Percentiles rank a stretch among this genome's conserved stretches.
Conservation (phyloP, 2,888 invertebrate species). For the Drosophila testacea region DNA sequence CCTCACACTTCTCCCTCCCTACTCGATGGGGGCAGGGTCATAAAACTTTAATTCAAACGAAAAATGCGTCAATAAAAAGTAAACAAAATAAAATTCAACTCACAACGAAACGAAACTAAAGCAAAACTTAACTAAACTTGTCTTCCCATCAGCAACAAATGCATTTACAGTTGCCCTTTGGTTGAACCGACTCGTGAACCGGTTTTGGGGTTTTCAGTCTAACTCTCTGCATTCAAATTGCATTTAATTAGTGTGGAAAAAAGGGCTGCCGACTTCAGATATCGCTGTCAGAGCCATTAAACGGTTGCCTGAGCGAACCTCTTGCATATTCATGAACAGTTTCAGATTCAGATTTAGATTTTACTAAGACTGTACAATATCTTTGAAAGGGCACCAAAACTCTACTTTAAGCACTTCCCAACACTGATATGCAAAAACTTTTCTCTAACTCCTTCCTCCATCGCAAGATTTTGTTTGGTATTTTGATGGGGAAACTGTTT, state of each 20-base stretch:
- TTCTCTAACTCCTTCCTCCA: not conserved
- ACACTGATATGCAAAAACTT: conserved; percentile 68
- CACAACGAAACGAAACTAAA: not conserved
- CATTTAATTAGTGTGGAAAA: conserved; percentile 65
- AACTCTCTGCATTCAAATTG: conserved; percentile 53
- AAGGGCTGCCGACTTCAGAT: conserved; percentile 43
- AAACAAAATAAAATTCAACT: conserved; percentile 43
- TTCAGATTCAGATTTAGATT: conserved; percentile 20
- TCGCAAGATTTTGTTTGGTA: conserved; percentile 18
- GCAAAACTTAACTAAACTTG: conserved; percentile 38
- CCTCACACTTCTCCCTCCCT: conserved; percentile 44
- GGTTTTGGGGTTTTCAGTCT: conserved; percentile 53
- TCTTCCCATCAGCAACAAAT: conserved; percentile 17
- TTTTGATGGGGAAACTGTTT: conserved; percentile 55
- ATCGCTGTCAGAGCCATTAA: conserved; percentile 54
- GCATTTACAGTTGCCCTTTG: conserved; percentile 49
- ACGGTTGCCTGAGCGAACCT: conserved; percentile 32
- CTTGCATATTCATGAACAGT: conserved; percentile 65
- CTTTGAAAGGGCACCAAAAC: conserved; percentile 56
- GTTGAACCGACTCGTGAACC: conserved; percentile 52
- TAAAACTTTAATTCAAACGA: conserved; percentile 65
- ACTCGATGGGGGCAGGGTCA: conserved; percentile 15
- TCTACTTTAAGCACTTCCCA: conserved; percentile 35
- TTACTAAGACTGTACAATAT: conserved; percentile 36
- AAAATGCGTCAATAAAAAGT: conserved; percentile 63